A percentile compares a stretch with the other conserved stretches of the same genome.
phyloP scores from a whole-genome alignment of 2,888 invertebrate species.

The Diarsia mendica region DNA sequence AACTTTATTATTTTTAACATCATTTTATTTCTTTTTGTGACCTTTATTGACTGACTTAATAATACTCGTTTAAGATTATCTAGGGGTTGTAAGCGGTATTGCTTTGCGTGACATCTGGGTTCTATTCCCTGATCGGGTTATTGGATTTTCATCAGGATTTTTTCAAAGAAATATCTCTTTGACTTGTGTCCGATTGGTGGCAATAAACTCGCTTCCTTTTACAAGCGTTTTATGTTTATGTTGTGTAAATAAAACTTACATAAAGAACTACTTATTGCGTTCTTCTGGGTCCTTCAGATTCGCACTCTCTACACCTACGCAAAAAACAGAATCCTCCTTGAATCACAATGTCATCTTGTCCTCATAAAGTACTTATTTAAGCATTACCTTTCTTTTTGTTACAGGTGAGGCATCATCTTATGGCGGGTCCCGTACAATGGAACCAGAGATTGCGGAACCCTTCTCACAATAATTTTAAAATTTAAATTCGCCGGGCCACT shows the following conservation, averaged over 20 bases:
- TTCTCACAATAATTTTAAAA: conserved; percentile 70
- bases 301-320: conserved; percentile 14
- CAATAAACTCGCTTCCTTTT: not conserved
- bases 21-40: not conserved
- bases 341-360: conserved; percentile 40
- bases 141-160: not conserved
- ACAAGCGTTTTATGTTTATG: not conserved
- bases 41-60: not conserved
- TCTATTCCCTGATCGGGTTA: not conserved
- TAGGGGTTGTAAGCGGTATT: not conserved
- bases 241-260: conserved; percentile 4
- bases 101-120: not conserved
- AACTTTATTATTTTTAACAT: not conserved
- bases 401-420: conserved; percentile 64
- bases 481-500: conserved; percentile 75
- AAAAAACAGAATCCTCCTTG: conserved; percentile 36
- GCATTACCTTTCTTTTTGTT: conserved; percentile 64
- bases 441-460: conserved; percentile 25
- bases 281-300: conserved; percentile 6
- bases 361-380: conserved; percentile 60
- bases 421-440: conserved; percentile 43
- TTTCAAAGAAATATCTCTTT: too few relatives aligned
- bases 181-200: not conserved
- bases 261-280: conserved; percentile 3
- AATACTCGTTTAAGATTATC: not conserved